These are phyloP conservation scores for Malurus cyaneus DNA, from an alignment of 2,113 vertebrate species.

Conservation along the genomic window DNA sequence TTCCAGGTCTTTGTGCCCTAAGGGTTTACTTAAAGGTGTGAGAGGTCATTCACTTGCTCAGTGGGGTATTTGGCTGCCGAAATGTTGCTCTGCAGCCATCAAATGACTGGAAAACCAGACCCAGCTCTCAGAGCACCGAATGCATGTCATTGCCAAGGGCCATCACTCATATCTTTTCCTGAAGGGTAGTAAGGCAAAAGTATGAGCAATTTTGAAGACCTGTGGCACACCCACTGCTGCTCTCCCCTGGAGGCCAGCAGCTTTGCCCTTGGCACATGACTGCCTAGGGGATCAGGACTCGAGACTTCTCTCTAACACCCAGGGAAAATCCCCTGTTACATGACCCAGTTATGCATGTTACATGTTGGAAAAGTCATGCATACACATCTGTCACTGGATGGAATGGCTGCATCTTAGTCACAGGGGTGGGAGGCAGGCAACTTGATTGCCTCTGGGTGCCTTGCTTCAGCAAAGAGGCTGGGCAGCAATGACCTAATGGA, in stretches of 20 bases:
- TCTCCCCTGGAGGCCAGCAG: not conserved
- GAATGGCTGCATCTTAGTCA: not conserved
- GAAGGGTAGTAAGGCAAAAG: not conserved
- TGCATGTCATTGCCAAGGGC: not conserved
- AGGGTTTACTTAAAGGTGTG: not conserved
- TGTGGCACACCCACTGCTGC: not conserved
- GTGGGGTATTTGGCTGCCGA: not conserved
- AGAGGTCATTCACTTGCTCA: not conserved
- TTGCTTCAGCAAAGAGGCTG: not conserved
- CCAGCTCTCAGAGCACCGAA: not conserved
- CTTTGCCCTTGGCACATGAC: not conserved
- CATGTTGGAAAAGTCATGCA: not conserved
- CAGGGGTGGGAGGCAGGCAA: not conserved
- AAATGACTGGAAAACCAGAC: not conserved
- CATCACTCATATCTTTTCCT: not conserved
- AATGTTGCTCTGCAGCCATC: not conserved
- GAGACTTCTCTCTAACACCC: not conserved
- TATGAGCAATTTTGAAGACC: not conserved
- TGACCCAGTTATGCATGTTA: not conserved
- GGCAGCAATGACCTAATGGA: slow-evolving; percentile 17
- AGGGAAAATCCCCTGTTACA: not conserved
- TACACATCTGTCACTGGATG: not conserved
- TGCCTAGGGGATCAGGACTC: not conserved
- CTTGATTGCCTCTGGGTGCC: not conserved
- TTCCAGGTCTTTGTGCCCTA: not conserved